Evolutionary conservation across 1,140 invertebrate genomes (phyloP), one percentile per base, ranked within the genome.

Genomic region (Vollenhovia emeryi): DNA sequence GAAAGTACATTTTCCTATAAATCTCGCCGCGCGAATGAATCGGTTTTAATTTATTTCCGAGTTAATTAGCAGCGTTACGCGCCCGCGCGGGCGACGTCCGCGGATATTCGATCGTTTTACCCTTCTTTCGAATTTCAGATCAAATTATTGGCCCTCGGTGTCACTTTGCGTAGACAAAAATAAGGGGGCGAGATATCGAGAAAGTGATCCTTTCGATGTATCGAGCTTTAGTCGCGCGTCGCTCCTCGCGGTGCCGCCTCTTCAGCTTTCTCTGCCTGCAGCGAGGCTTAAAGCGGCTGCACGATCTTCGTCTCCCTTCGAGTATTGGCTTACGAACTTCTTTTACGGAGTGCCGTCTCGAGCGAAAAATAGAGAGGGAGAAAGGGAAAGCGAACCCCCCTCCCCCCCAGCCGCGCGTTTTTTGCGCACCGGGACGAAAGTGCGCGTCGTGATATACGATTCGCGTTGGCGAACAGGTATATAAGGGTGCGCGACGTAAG

Each of bases 391-490:
- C 50, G 13, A 80, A 71, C 64, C 6, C 3, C 36, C 18, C 13
- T 27, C n/a, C n/a, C n/a, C n/a, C n/a, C n/a, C n/a, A n/a, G n/a
- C n/a, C n/a, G n/a, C 66, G 78, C 40, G 66, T 82, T 82, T n/a
- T 82, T 82, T 82, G 78, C 45, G 64, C 50, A 48, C 30, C 71
- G 76, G 73, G 74, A 76, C 73, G 74, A 85, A 85, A 89, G 84
- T 79, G 64, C 84, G 36, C 69, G 36, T 55, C 33, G 87, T 86
- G 87, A 89, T 89, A 87, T 89, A 89, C 73, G 87, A 79, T 60
- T 87, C 21, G 85, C 85, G 88, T 89, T 80, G 88, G 88, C 82
- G 85, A 85, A 60, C 88, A 90, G 88, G 88, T 87, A 87, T 85
- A 87, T 59, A 73, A 73, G 78, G 86, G 80, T 69, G 88, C 85